A percentile compares a stretch with the other conserved stretches of the same genome.
These are phyloP conservation scores for Enteromius radiatus DNA, from an alignment of 2,797 vertebrate genomes.

Conservation along the genomic window DNA sequence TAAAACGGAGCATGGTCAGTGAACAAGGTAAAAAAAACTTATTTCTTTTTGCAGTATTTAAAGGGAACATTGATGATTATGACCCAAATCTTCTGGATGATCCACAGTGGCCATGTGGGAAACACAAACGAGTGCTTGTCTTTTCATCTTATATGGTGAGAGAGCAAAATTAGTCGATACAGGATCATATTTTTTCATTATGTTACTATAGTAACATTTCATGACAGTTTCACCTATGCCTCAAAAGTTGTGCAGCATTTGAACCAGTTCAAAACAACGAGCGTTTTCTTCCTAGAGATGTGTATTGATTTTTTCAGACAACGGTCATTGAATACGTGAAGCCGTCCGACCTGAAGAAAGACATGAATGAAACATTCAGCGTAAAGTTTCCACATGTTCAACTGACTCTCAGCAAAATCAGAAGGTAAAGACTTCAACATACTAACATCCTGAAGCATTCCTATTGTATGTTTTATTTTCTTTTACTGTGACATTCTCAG, in stretches of 20 bases:
- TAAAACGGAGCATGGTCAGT: too few species aligned
- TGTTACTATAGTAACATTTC: not conserved
- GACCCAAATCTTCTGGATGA: constrained; percentile 85
- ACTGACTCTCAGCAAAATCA: constrained; percentile 95
- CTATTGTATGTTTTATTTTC: not conserved
- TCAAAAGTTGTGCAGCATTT: not conserved
- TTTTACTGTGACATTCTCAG: constrained; percentile 68
- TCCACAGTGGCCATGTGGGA: constrained; percentile 86
- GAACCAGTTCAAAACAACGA: not conserved
- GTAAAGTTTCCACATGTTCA: constrained; percentile 96
- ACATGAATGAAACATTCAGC: constrained; percentile 95
- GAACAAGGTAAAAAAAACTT: too few species aligned
- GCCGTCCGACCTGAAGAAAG: constrained; percentile 57
- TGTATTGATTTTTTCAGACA: constrained; percentile 9
- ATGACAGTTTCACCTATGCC: not conserved
- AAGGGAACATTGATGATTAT: constrained; percentile 79
- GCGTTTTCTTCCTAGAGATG: not conserved
- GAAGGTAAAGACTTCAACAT: constrained; percentile 79
- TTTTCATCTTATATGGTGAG: constrained; percentile 85
- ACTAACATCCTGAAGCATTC: not conserved
- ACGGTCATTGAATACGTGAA: not conserved
- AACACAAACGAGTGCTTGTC: constrained; percentile 85
- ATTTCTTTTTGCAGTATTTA: constrained; percentile 71
- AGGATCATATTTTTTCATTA: not conserved
- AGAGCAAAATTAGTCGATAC: not conserved